Evolutionary conservation across 2,888 invertebrate species (phyloP).

Genomic region (Tetragnatha montana): DNA sequence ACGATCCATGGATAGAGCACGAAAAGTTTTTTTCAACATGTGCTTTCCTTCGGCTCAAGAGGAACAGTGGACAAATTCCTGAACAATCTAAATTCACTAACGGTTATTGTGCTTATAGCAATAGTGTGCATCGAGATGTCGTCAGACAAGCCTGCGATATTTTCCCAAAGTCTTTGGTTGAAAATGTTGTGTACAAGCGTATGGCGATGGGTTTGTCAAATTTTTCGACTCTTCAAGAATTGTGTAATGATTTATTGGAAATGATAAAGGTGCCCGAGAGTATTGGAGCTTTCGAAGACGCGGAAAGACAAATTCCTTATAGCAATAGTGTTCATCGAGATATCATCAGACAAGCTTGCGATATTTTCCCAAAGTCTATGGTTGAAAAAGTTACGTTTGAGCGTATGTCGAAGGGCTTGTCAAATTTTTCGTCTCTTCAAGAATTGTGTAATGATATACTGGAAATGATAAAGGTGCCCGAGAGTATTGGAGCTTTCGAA

Average conservation of each 20-base stretch:
- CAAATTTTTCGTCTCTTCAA: conserved; percentile 21
- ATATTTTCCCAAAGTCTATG: conserved; percentile 42
- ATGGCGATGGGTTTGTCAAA: not conserved
- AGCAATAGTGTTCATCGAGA: not conserved
- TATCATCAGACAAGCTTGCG: conserved; percentile 32
- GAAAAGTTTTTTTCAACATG: conserved; percentile 93
- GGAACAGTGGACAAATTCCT: not conserved
- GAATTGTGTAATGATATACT: conserved; percentile 45
- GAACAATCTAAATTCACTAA: not conserved
- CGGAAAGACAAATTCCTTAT: no score
- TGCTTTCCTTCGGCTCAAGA: conserved; percentile 81
- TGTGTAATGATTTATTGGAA: conserved; percentile 43
- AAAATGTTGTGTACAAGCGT: conserved; percentile 15
- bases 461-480: not conserved
- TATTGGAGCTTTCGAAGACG: no score
- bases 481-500: not conserved
- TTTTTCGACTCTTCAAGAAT: conserved; percentile 19
- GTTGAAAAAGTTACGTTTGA: conserved; percentile 22
- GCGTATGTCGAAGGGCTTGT: not conserved
- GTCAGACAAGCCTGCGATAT: conserved; percentile 43
- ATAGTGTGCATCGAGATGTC: no score
- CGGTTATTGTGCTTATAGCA: no score
- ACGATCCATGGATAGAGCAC: conserved; percentile 96
- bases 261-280: no score
- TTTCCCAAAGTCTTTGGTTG: conserved; percentile 36